A percentile compares a stretch with the other conserved stretches of the same genome.
Evolutionary conservation across 2,113 vertebrate species (phyloP).

Genomic region (Tragulus kanchil): DNA sequence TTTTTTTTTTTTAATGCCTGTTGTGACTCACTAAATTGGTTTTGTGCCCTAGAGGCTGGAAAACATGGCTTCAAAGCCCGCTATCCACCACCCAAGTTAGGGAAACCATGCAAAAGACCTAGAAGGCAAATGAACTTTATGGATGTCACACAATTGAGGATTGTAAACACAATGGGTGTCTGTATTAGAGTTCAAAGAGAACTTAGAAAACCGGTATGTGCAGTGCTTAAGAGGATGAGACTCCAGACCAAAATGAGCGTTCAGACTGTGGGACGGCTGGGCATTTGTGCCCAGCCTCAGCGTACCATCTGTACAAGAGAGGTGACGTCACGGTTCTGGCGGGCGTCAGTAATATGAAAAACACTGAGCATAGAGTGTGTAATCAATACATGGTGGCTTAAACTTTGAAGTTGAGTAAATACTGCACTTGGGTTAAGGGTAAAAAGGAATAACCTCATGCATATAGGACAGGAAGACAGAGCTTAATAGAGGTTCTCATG

Average conservation of each 20-base stretch:
- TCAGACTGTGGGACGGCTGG: too few relatives aligned
- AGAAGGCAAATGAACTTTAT: not conserved
- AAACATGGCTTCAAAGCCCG: not conserved
- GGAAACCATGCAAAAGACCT: not conserved
- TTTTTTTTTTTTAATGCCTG: constrained; percentile 32
- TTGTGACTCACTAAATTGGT: constrained; percentile 25
- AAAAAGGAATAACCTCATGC: not conserved
- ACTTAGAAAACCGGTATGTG: not conserved
- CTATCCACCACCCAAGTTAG: not conserved
- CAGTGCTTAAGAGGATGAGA: not conserved
- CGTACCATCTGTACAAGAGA: not conserved
- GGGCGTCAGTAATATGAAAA: not conserved
- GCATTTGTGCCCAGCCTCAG: not conserved
- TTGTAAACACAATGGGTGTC: not conserved
- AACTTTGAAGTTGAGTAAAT: not conserved
- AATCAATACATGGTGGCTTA: not conserved
- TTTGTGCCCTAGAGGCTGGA: constrained; percentile 21
- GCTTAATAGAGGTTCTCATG: not conserved
- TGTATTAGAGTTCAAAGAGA: not conserved
- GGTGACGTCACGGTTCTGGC: not conserved
- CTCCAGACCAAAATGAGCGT: not conserved
- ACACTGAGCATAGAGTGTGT: not conserved
- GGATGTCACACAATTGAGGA: not conserved
- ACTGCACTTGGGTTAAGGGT: not conserved
- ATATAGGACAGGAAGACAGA: not conserved